These are phyloP conservation scores for Charadrius vociferus DNA, from an alignment of 2,113 vertebrate genomes.

Conservation along the genomic window DNA sequence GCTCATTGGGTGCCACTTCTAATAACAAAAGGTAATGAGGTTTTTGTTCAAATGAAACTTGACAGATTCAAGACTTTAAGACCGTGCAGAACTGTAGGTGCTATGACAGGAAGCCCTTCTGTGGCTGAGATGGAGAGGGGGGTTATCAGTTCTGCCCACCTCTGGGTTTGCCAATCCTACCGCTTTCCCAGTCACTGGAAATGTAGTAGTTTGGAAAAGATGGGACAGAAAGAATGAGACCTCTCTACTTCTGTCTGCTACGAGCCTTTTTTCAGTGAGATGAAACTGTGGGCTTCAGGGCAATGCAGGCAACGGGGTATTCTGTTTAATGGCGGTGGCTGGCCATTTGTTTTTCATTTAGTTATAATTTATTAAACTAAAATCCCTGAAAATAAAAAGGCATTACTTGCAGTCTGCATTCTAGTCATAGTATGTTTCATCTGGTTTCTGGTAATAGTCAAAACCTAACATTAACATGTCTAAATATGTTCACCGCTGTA, in stretches of 20 bases:
- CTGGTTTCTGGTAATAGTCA: not conserved
- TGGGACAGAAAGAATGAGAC: not conserved
- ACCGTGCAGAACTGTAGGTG: not conserved
- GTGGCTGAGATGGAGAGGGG: not conserved
- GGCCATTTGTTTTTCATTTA: not conserved
- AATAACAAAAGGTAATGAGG: not conserved
- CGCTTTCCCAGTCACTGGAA: not conserved
- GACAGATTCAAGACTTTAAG: not conserved
- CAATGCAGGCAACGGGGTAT: not conserved
- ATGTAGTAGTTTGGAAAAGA: not conserved
- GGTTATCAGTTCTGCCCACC: not conserved
- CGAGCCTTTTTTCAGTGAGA: not conserved
- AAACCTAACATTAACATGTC: not conserved
- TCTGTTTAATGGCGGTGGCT: not conserved
- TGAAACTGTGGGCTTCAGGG: not conserved
- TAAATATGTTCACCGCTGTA: not conserved
- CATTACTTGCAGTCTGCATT: not conserved
- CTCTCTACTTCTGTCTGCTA: not conserved
- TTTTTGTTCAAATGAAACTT: not conserved
- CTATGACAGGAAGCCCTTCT: not conserved
- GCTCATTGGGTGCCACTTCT: not conserved
- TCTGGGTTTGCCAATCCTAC: not conserved
- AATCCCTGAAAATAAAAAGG: not conserved
- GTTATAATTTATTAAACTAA: not conserved
- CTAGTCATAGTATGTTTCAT: not conserved